Conservation (phyloP, 2,888 invertebrate species). For the Platycheirus albimanus region DNA sequence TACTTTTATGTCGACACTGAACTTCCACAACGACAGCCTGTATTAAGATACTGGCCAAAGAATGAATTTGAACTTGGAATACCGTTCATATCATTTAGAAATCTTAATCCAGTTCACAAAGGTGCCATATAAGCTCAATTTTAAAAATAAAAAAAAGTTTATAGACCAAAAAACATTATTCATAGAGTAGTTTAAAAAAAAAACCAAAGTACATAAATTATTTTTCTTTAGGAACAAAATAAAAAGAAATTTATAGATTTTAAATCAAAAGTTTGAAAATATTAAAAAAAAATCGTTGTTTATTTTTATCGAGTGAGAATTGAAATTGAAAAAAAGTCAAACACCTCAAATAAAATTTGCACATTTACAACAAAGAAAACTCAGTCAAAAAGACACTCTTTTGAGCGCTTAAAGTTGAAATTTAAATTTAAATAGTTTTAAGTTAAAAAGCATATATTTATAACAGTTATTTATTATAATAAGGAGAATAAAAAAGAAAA, state of each 20-base stretch:
- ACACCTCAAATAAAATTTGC: constrained; percentile 10
- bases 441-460: constrained; percentile 6
- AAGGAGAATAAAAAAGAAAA: no score
- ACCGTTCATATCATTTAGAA: constrained; percentile 88
- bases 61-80: constrained; percentile 91
- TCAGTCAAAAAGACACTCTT: constrained; percentile 35
- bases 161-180: not conserved
- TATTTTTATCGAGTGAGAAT: constrained; percentile 69
- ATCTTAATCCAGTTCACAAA: constrained; percentile 83
- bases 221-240: not conserved
- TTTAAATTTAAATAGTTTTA: constrained; percentile 9
- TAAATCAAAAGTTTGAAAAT: not conserved
- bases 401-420: constrained; percentile 39
- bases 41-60: constrained; percentile 89
- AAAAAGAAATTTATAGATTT: not conserved
- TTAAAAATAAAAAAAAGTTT: no score
- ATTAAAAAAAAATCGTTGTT: not conserved
- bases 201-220: constrained; percentile 10
- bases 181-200: constrained; percentile 9
- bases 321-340: constrained; percentile 15
- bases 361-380: constrained; percentile 18
- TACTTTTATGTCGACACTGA: constrained; percentile 90
- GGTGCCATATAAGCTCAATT: constrained; percentile 75
- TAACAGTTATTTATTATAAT: constrained; percentile 13
- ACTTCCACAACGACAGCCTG: constrained; percentile 88